Evolutionary conservation across 2,113 vertebrate genomes (phyloP).

Genomic region (Phaethon lepturus): DNA sequence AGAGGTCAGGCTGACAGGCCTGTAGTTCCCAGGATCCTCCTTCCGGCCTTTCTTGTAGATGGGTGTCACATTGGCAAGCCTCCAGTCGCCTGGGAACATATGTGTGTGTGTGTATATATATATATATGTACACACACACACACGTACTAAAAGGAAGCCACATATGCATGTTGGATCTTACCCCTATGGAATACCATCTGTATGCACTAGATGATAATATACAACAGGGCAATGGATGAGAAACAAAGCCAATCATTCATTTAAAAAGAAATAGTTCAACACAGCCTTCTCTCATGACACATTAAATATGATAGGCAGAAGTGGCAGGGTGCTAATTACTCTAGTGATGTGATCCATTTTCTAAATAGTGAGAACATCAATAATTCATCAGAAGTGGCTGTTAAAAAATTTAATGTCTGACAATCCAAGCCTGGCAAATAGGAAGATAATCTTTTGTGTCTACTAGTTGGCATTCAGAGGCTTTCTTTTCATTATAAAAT

Average conservation of each 20-base stretch:
- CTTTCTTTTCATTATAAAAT: slow-evolving; percentile 76
- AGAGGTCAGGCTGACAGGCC: no score
- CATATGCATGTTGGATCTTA: not conserved
- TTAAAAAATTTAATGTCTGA: slow-evolving; percentile 78
- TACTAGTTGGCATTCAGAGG: slow-evolving; percentile 74
- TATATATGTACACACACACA: no score
- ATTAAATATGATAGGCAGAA: slow-evolving; percentile 74
- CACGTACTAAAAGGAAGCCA: not conserved
- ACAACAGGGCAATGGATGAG: slow-evolving; percentile 7
- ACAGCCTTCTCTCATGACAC: slow-evolving; percentile 57
- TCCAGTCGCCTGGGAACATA: no score
- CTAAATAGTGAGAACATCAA: slow-evolving; percentile 78
- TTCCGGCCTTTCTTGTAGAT: no score
- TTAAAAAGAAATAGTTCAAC: slow-evolving; percentile 44
- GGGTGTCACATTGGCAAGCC: no score
- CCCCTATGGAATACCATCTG: not conserved
- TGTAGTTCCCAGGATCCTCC: no score
- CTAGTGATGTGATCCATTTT: slow-evolving; percentile 77
- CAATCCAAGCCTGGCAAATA: slow-evolving; percentile 64
- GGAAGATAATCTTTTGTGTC: slow-evolving; percentile 71
- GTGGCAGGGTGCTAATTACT: slow-evolving; percentile 79
- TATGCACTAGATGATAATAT: not conserved
- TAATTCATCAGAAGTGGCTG: slow-evolving; percentile 78
- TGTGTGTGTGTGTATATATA: no score
- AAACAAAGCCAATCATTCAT: slow-evolving; percentile 51